Evolutionary conservation across 2,888 invertebrate species (phyloP).

Genomic region (Andrena praecox): DNA sequence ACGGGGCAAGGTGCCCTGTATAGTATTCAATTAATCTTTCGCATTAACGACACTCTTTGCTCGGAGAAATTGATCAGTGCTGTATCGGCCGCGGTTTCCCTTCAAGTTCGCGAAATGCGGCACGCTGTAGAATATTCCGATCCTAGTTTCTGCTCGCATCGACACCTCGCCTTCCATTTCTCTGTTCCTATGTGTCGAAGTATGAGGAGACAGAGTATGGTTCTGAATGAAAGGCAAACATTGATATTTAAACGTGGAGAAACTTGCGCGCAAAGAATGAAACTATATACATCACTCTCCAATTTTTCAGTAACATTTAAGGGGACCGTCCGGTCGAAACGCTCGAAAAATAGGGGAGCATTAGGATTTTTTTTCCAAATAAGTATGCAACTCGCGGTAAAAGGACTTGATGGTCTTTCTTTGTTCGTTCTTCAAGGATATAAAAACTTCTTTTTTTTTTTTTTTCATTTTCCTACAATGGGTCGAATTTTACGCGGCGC

Average conservation of each 20-base stretch:
- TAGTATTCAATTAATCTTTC: conserved; percentile 55
- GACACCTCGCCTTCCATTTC: conserved; percentile 57
- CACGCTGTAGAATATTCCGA: conserved; percentile 38
- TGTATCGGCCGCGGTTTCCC: conserved; percentile 72
- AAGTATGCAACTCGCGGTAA: no score
- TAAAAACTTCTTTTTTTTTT: no score
- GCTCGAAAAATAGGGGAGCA: no score
- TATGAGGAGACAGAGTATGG: conserved; percentile 63
- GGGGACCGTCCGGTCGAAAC: no score
- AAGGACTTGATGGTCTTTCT: no score
- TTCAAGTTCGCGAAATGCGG: conserved; percentile 61
- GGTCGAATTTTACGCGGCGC: no score
- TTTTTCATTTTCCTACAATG: no score
- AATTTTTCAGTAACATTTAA: background rate
- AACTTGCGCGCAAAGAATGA: conserved; percentile 31
- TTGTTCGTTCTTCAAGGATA: no score
- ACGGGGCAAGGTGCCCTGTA: conserved; percentile 57
- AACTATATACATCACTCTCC: background rate
- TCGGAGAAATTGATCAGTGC: conserved; percentile 60
- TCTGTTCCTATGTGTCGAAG: conserved; percentile 50
- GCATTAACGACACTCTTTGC: conserved; percentile 49
- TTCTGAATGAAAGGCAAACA: conserved; percentile 67
- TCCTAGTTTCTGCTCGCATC: conserved; percentile 51
- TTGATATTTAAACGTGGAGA: conserved; percentile 34
- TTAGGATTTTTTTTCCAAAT: no score